Evolutionary conservation across 37 sponge, comb jelly and placozoan genomes (phyloP).

Genomic region (Bolinopsis microptera): DNA sequence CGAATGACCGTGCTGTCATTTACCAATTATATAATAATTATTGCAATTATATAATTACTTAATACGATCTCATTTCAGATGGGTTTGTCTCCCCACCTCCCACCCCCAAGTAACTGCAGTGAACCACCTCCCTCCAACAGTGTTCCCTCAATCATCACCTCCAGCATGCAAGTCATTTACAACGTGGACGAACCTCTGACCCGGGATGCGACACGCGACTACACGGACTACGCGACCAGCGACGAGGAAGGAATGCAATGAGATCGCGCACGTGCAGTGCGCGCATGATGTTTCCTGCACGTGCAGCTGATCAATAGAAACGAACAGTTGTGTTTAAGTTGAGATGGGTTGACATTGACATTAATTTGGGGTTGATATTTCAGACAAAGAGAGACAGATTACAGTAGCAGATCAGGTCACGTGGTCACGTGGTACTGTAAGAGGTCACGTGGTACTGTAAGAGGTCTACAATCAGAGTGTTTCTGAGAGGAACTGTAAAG

Average conservation of each 20-base stretch:
- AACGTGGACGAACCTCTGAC: not conserved
- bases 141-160: slow-evolving; percentile 57
- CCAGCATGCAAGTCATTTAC: slow-evolving; percentile 53
- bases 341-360: not conserved
- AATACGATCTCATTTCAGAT: not conserved
- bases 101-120: not conserved
- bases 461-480: no score
- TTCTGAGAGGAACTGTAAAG: no score
- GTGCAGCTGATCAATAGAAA: not conserved
- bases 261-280: not conserved
- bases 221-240: slow-evolving; percentile 4
- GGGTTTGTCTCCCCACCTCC: not conserved
- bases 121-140: not conserved
- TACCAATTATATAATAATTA: not conserved
- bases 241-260: slow-evolving; percentile 53
- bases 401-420: no score
- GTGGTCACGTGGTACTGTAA: no score
- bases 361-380: not conserved
- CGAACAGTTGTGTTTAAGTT: not conserved
- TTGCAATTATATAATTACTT: not conserved
- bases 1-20: no score
- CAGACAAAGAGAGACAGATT: not conserved
- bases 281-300: not conserved
- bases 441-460: no score
- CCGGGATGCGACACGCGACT: not conserved